A percentile compares a stretch with the other conserved stretches of the same genome.
phyloP scores from a whole-genome alignment of 2,888 invertebrate species.

The Athripsodes cinereus region DNA sequence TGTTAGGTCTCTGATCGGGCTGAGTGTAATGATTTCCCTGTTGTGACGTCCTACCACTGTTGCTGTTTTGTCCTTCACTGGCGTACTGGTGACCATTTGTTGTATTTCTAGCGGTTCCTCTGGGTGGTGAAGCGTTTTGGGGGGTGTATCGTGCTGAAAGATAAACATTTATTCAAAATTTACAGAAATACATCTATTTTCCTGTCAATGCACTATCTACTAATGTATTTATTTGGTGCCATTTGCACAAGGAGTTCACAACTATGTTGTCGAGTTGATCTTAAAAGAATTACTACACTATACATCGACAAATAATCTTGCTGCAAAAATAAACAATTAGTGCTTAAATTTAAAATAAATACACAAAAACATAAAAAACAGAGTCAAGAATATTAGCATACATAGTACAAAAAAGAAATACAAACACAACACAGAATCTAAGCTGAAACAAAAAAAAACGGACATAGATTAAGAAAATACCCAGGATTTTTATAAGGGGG shows the following conservation, averaged over 20 bases:
- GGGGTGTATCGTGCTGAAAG: slow-evolving; percentile 36
- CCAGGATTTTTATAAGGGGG: too few species aligned
- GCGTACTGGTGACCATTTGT: slow-evolving; percentile 7
- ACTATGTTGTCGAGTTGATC: too few species aligned
- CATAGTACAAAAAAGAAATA: too few species aligned
- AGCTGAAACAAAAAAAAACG: background rate
- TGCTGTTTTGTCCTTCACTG: slow-evolving; percentile 5
- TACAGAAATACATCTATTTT: background rate
- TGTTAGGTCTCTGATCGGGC: slow-evolving; percentile 12
- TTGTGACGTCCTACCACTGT: background rate
- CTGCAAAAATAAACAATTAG: too few species aligned
- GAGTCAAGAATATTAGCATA: too few species aligned
- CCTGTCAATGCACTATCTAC: background rate
- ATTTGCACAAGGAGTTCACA: too few species aligned
- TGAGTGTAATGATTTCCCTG: background rate
- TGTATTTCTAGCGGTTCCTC: background rate
- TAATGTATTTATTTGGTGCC: too few species aligned
- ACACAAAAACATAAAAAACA: too few species aligned
- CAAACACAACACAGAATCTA: background rate
- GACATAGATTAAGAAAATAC: background rate
- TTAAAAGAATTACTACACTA: too few species aligned
- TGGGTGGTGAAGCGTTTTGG: slow-evolving; percentile 5
- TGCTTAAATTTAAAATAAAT: too few species aligned
- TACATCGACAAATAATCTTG: too few species aligned
- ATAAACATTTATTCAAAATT: background rate